A percentile compares a stretch with the other conserved stretches of the same genome.
Conservation (phyloP, 2,113 vertebrate genomes). For the Eidolon helvum region DNA sequence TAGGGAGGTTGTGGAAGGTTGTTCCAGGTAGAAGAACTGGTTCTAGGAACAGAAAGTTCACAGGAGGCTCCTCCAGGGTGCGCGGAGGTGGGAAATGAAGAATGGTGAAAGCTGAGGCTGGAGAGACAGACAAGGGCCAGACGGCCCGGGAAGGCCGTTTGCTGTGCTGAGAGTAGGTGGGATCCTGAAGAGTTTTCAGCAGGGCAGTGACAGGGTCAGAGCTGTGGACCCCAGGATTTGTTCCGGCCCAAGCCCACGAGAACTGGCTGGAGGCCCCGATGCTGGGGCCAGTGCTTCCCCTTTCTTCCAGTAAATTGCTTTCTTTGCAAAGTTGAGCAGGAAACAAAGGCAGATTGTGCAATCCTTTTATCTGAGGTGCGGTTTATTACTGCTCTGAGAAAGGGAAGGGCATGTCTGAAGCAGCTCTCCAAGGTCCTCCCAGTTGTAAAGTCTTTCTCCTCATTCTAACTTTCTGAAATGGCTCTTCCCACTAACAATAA, state of each 20-base stretch:
- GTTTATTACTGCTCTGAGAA: conserved; percentile 23
- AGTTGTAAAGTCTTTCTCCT: background rate
- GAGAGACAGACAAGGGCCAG: background rate
- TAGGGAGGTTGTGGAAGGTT: background rate
- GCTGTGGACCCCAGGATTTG: background rate
- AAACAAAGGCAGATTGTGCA: background rate
- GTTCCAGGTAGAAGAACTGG: background rate
- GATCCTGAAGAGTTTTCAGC: background rate
- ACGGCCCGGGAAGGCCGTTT: too few species aligned
- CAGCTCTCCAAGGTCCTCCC: background rate
- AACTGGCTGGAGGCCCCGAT: background rate
- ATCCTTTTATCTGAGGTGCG: conserved; percentile 22
- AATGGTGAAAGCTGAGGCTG: background rate
- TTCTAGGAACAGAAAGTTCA: background rate
- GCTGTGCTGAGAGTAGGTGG: background rate
- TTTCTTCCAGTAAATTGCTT: background rate
- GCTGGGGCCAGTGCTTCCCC: accelerated
- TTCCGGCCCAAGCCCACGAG: accelerated
- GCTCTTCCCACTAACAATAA: background rate
- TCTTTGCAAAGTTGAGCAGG: background rate
- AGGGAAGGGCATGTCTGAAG: background rate
- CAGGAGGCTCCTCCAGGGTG: background rate
- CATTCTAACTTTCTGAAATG: background rate
- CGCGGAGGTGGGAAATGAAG: background rate
- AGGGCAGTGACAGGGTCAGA: background rate